Evolutionary conservation across 2,888 invertebrate species (phyloP).

Genomic region (Cheilosia vernalis): DNA sequence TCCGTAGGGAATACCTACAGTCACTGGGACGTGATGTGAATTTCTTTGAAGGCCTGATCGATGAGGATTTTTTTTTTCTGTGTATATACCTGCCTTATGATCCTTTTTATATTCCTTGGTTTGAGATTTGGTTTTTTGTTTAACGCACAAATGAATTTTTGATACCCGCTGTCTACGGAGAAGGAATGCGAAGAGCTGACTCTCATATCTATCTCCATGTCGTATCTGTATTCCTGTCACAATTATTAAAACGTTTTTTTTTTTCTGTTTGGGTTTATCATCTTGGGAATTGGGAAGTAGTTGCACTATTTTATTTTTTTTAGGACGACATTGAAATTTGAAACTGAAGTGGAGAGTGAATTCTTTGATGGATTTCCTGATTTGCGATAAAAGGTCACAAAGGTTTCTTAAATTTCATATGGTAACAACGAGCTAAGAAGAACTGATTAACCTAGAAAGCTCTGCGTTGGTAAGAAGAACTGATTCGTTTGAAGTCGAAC

Average conservation of each 20-base stretch:
- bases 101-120: conserved; percentile 15
- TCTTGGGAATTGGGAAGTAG: conserved; percentile 11
- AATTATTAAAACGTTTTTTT: conserved; percentile 40
- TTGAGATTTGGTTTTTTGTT: conserved; percentile 7
- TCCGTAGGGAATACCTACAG: conserved; percentile 28
- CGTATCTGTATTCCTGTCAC: conserved; percentile 42
- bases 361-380: not conserved
- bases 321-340: not conserved
- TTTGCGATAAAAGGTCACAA: not conserved
- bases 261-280: conserved; percentile 8
- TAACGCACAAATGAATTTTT: not conserved
- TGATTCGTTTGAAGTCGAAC: too few species aligned
- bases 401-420: too few species aligned
- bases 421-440: too few species aligned
- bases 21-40: conserved; percentile 66
- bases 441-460: too few species aligned
- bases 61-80: conserved; percentile 3
- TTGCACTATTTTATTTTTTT: not conserved
- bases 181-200: conserved; percentile 16
- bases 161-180: not conserved
- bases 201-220: conserved; percentile 27
- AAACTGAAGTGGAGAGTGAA: not conserved
- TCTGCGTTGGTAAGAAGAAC: too few species aligned
- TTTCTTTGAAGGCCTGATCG: conserved; percentile 36
- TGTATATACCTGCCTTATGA: conserved; percentile 1